These are phyloP conservation scores for Rotaria sp. DNA, from an alignment of 2,888 invertebrate genomes.

Conservation along the genomic window DNA sequence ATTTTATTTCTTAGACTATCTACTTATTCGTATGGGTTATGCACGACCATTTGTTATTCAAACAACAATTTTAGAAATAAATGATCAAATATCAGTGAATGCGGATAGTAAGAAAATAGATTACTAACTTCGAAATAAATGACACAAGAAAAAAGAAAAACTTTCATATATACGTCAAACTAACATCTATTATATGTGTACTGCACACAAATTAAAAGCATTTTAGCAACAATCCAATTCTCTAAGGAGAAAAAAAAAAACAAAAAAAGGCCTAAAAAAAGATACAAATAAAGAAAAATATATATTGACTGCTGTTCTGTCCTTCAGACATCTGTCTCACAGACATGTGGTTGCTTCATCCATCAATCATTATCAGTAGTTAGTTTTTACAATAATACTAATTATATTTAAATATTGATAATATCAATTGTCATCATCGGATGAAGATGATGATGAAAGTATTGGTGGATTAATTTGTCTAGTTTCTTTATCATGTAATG, in stretches of 20 bases:
- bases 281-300: too few species aligned
- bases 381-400: too few species aligned
- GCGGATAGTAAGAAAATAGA: too few species aligned
- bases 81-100: neutral
- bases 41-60: neutral
- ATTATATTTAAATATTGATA: neutral
- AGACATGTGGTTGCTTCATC: neutral
- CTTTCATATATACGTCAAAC: too few species aligned
- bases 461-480: neutral
- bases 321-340: conserved; percentile 19
- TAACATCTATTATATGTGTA: too few species aligned
- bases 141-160: too few species aligned
- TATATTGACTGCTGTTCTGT: neutral
- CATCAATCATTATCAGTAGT: neutral
- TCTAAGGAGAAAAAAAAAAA: too few species aligned
- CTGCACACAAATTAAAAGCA: too few species aligned
- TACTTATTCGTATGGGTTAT: conserved; percentile 1
- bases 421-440: neutral
- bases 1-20: neutral
- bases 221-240: too few species aligned
- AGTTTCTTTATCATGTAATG: conserved; percentile 21
- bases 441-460: neutral
- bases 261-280: too few species aligned
- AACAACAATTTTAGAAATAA: neutral
- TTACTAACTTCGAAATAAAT: too few species aligned